Conservation (phyloP, 2,113 vertebrate genomes). For the Urocitellus parryii region DNA sequence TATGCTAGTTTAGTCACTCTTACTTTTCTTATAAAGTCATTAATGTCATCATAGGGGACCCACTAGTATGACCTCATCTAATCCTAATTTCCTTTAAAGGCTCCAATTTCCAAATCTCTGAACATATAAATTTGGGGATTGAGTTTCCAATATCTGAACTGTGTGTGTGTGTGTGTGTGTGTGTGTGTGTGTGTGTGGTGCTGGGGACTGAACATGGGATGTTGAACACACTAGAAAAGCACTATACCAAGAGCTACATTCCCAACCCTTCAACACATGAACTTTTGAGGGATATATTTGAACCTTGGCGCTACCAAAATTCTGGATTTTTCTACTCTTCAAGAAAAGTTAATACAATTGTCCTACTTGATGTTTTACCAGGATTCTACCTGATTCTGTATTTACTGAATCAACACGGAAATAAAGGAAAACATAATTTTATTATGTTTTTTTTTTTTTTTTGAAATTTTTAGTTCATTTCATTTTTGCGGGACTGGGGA, state of each 20-base stretch:
- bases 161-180: neutral
- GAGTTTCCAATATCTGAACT: neutral
- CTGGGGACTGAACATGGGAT: neutral
- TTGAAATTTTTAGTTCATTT: too few relatives aligned
- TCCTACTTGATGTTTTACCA: neutral
- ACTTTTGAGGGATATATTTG: neutral
- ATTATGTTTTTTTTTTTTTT: too few relatives aligned
- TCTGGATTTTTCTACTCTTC: neutral
- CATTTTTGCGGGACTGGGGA: too few relatives aligned
- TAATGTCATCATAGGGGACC: too few relatives aligned
- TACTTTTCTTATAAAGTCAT: neutral
- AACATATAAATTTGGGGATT: neutral
- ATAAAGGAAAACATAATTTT: conserved; percentile 11
- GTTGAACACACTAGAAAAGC: neutral
- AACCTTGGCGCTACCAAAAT: conserved; percentile 9
- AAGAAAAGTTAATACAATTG: conserved; percentile 49
- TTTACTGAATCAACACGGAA: conserved; percentile 46
- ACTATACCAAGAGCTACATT: neutral
- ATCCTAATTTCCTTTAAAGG: neutral
- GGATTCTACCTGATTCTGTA: neutral
- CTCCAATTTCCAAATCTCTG: neutral
- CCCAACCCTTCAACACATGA: neutral
- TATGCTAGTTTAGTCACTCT: too few relatives aligned
- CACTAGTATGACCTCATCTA: neutral
- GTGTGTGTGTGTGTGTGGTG: neutral